Evolutionary conservation across 64 coral and sea anemone genomes (phyloP).

Genomic region (Montipora sp.): DNA sequence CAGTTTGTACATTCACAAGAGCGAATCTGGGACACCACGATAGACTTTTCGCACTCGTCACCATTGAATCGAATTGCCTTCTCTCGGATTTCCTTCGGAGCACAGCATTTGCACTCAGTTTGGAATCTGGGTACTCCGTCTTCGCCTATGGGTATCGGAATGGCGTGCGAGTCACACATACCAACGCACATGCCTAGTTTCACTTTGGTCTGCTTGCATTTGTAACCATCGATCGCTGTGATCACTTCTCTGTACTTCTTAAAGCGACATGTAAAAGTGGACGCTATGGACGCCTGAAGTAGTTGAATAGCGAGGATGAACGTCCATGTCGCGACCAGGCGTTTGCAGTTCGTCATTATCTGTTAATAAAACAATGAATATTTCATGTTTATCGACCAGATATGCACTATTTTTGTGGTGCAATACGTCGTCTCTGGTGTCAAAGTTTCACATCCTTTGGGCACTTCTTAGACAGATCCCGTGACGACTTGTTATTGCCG

Average conservation of each 20-base stretch:
- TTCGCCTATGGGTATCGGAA: slow-evolving; percentile 10
- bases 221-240: slow-evolving; percentile 9
- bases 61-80: slow-evolving; percentile 2
- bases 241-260: slow-evolving; percentile 32
- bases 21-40: slow-evolving; percentile 28
- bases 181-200: slow-evolving; percentile 39
- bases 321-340: background rate
- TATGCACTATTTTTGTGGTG: background rate
- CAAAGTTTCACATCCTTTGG: background rate
- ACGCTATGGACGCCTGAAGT: slow-evolving; percentile 3
- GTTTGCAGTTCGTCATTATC: slow-evolving; percentile 30
- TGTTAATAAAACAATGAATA: slow-evolving; percentile 47
- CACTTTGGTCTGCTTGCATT: slow-evolving; percentile 12
- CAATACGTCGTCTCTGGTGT: slow-evolving; percentile 10
- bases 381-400: slow-evolving; percentile 28
- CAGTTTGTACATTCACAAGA: slow-evolving; percentile 50
- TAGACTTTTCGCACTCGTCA: slow-evolving; percentile 23
- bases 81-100: background rate
- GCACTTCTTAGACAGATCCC: background rate
- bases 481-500: slow-evolving; percentile 3
- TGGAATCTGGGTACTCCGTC: slow-evolving; percentile 11
- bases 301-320: slow-evolving; percentile 35
- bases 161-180: slow-evolving; percentile 11
- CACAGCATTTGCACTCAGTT: slow-evolving; percentile 18
- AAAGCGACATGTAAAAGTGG: background rate